Percentiles rank a stretch among this genome's conserved stretches.
These are phyloP conservation scores for Thinocorus orbignyianus DNA, from an alignment of 2,113 vertebrate genomes.

Conservation along the genomic window DNA sequence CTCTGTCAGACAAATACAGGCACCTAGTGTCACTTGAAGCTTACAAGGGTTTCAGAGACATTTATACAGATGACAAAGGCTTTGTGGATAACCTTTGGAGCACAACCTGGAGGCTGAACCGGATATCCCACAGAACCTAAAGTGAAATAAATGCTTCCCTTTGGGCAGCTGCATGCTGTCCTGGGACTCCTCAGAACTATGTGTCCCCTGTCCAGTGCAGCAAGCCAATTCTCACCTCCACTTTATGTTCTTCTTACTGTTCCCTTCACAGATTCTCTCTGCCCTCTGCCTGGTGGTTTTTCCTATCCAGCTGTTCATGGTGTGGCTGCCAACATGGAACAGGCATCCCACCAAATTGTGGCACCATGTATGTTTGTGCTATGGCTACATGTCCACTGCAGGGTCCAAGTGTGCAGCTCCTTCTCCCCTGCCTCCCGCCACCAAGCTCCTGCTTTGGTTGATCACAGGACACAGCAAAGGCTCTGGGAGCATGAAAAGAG, in stretches of 20 bases:
- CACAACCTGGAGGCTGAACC: neutral
- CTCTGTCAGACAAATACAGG: neutral
- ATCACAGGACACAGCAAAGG: neutral
- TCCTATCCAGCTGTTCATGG: neutral
- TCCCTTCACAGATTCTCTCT: neutral
- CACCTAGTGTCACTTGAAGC: neutral
- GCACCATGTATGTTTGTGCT: neutral
- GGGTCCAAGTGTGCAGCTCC: no score
- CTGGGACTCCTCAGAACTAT: neutral
- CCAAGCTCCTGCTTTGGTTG: neutral
- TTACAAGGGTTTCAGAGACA: neutral
- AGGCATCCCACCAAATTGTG: neutral
- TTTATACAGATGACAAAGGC: neutral
- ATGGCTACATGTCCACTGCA: neutral
- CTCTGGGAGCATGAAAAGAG: neutral
- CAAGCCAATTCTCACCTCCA: neutral
- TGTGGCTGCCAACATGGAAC: rapidly evolving
- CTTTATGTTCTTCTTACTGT: neutral
- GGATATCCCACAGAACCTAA: neutral
- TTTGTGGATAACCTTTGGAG: neutral
- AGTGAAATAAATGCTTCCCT: neutral
- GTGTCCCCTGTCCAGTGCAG: neutral
- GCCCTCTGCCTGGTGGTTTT: neutral
- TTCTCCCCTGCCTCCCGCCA: neutral
- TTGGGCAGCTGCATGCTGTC: neutral